These are phyloP conservation scores for Centruroides vittatus DNA, from an alignment of 1,140 invertebrate species.

Conservation along the genomic window DNA sequence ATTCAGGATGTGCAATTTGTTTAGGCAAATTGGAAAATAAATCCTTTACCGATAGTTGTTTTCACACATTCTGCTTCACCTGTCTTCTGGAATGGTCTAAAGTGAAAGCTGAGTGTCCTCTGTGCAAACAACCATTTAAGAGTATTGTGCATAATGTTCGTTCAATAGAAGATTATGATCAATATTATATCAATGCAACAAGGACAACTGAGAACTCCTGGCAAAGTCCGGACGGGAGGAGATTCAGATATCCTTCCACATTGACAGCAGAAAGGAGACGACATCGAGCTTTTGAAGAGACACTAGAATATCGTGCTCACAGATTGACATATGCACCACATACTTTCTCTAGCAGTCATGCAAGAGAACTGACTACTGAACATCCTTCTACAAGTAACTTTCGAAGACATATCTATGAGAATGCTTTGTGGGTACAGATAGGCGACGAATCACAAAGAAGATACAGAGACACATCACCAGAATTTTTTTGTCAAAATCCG, in stretches of 20 bases:
- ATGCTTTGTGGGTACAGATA: slow-evolving; percentile 53
- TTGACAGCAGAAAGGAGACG: slow-evolving; percentile 39
- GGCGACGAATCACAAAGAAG: slow-evolving; percentile 43
- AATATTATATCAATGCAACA: slow-evolving; percentile 46
- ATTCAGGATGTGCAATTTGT: slow-evolving; percentile 67
- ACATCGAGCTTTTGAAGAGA: slow-evolving; percentile 29
- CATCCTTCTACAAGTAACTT: slow-evolving; percentile 29
- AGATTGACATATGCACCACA: slow-evolving; percentile 9
- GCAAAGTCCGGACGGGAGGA: slow-evolving; percentile 1
- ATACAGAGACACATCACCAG: slow-evolving; percentile 52
- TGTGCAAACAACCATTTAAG: slow-evolving; percentile 82
- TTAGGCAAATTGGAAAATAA: slow-evolving; percentile 69
- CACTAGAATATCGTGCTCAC: background rate
- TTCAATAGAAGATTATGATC: slow-evolving; percentile 71
- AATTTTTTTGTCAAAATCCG: slow-evolving; percentile 57
- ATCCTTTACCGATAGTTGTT: slow-evolving; percentile 78
- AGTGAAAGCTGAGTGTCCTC: slow-evolving; percentile 81
- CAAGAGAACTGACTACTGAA: slow-evolving; percentile 3
- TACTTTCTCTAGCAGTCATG: slow-evolving; percentile 10
- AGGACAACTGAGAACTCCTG: slow-evolving; percentile 5
- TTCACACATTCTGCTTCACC: slow-evolving; percentile 86
- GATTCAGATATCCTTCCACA: slow-evolving; percentile 30
- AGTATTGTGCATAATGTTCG: slow-evolving; percentile 84
- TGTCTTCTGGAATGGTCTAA: slow-evolving; percentile 90
- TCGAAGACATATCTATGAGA: slow-evolving; percentile 57